Conservation (phyloP, 2,888 invertebrate species). For the Epinotia nisella region DNA sequence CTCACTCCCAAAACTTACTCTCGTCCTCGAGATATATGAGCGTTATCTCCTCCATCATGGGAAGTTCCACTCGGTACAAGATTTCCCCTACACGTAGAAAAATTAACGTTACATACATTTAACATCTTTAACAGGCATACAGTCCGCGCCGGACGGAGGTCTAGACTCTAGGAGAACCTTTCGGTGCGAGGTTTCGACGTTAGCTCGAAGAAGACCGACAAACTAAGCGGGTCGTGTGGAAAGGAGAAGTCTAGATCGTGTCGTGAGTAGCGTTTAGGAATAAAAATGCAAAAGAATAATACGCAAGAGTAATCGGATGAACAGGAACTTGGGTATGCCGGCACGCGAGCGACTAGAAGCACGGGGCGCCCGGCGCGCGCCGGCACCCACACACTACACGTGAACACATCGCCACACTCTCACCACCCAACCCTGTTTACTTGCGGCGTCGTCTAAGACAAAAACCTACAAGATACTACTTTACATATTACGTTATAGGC, state of each 20-base stretch:
- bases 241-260: slow-evolving; percentile 53
- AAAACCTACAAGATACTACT: background rate
- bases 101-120: slow-evolving; percentile 83
- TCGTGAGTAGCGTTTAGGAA: slow-evolving; percentile 72
- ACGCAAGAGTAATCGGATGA: slow-evolving; percentile 45
- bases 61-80: slow-evolving; percentile 97
- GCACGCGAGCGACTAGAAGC: slow-evolving; percentile 83
- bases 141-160: slow-evolving; percentile 52
- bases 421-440: slow-evolving; percentile 54
- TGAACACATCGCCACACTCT: slow-evolving; percentile 65
- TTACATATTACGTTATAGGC: background rate
- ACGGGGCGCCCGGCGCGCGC: slow-evolving; percentile 63
- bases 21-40: slow-evolving; percentile 97
- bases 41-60: slow-evolving; percentile 97
- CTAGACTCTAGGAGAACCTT: slow-evolving; percentile 43
- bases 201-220: slow-evolving; percentile 4
- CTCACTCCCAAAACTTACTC: slow-evolving; percentile 87
- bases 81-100: slow-evolving; percentile 90
- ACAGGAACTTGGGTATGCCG: slow-evolving; percentile 41
- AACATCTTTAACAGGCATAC: slow-evolving; percentile 58
- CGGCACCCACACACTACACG: slow-evolving; percentile 68
- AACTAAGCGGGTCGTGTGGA: slow-evolving; percentile 21
- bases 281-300: slow-evolving; percentile 68
- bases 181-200: slow-evolving; percentile 19
- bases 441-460: background rate